Evolutionary conservation across 2,113 vertebrate genomes (phyloP).

Genomic region (Thalassarche chlororhynchos): DNA sequence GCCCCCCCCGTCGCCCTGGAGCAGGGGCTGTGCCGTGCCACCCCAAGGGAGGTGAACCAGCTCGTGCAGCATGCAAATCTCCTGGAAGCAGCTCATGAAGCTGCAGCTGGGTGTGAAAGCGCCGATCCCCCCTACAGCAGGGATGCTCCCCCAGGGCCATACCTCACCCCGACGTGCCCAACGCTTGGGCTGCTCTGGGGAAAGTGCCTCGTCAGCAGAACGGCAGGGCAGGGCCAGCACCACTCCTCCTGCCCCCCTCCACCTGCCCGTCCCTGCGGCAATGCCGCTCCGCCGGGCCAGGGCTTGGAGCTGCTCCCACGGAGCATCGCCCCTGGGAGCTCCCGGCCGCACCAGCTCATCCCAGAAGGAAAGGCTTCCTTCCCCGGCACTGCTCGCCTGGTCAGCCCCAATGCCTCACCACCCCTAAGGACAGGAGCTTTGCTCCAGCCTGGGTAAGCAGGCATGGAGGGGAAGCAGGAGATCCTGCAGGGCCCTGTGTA

Average conservation of each 20-base stretch:
- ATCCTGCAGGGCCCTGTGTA: background rate
- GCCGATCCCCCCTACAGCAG: background rate
- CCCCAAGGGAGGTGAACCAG: background rate
- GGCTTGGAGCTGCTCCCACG: background rate
- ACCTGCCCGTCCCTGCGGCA: background rate
- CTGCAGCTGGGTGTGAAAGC: background rate
- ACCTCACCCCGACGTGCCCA: background rate
- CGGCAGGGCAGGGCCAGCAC: background rate
- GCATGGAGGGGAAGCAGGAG: background rate
- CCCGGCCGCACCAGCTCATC: background rate
- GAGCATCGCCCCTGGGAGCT: background rate
- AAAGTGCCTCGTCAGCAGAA: conserved; percentile 10
- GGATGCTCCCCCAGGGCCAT: background rate
- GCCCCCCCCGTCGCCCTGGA: rapidly evolving
- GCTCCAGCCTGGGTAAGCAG: background rate
- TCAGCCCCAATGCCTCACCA: background rate
- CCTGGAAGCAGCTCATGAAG: background rate
- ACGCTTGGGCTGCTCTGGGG: background rate
- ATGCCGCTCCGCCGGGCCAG: rapidly evolving
- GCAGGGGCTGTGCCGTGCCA: background rate
- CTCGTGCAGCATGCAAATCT: conserved; percentile 13
- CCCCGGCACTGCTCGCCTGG: rapidly evolving
- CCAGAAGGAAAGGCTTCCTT: background rate
- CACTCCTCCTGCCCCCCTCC: background rate
- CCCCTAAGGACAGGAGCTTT: background rate